Evolutionary conservation across 2,797 vertebrate genomes (phyloP), one percentile per base, ranked within the genome.

Genomic region (Pteronotus mesoamericanus): DNA sequence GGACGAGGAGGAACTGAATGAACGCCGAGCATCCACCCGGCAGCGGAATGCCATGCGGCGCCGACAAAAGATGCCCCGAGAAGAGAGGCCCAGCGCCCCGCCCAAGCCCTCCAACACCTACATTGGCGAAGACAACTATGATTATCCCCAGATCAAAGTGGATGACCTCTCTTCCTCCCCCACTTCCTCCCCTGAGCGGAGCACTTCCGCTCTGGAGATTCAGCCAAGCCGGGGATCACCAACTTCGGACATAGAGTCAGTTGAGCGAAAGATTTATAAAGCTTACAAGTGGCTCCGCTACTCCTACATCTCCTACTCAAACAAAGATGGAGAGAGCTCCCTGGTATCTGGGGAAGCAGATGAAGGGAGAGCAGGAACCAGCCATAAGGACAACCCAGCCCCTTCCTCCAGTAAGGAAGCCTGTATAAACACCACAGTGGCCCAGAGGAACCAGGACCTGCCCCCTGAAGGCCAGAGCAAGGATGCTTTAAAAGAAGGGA

Each of bases 131-230:
- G 99, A 99, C 98, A 99, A 99, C 96, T 99, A 99, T 94, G 99
- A 98, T 82, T 99, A 99, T 97, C 99, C 99, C 0, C 99, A 99
- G 69, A 99, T 99, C 98, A 99, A 99, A 51, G 97, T 99, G 2
- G 99, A 99, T 1, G 99, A 99, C 95, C 98, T 99, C 39, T 99
- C 99, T 14, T 97, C 97, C 53, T 97, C 97, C 32, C 96, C 97
- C 0, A 18, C 95, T 51, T 98, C 98, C n/a, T 99, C 99, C 0
- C 98, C 99, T 2, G 99, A 99, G 94, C 98, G 98, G 90, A 98
- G 96, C 87, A 86, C 96, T 0, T 95, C 98, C 48, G 98, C 94
- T 24, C 96, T 98, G 92, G 98, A 98, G 86, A 96, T 98, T 55
- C 96, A 97, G 29, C 98, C 98, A 53, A 98, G 97, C 91, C 98